Percentiles rank a stretch among this genome's conserved stretches.
phyloP scores from a whole-genome alignment of 37 sponge, comb jelly and placozoan species.

The Mnemiopsis leidyi region DNA sequence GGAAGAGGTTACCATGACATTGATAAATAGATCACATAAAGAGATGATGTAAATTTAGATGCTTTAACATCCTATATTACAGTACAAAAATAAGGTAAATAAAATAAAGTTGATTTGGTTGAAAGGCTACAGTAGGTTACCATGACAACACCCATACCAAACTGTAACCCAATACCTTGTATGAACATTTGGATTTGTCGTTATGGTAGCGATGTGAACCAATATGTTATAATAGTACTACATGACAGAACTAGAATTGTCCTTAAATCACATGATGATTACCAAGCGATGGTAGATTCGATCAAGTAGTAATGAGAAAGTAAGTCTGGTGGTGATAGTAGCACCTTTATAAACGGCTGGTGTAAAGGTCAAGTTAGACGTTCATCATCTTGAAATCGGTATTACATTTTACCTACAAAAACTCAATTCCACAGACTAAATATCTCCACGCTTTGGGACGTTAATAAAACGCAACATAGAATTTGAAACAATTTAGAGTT shows the following conservation, averaged over 20 bases:
- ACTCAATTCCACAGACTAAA: too few relatives aligned
- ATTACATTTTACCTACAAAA: too few relatives aligned
- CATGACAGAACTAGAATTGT: background rate
- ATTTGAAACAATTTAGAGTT: too few relatives aligned
- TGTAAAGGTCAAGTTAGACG: too few relatives aligned
- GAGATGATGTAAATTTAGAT: too few relatives aligned
- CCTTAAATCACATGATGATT: background rate
- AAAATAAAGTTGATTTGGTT: background rate
- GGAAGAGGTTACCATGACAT: too few relatives aligned
- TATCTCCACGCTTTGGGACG: too few relatives aligned
- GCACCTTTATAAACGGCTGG: too few relatives aligned
- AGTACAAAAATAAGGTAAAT: background rate
- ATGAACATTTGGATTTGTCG: background rate
- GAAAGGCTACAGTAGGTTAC: background rate
- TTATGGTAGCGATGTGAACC: background rate
- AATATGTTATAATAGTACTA: background rate
- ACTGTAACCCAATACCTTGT: background rate
- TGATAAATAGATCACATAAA: too few relatives aligned
- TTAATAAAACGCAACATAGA: too few relatives aligned
- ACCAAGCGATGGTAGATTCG: background rate
- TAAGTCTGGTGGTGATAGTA: too few relatives aligned
- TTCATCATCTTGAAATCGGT: too few relatives aligned
- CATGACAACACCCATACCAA: background rate
- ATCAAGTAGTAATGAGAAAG: background rate
- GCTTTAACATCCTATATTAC: background rate